A percentile compares a stretch with the other conserved stretches of the same genome.
Evolutionary conservation across 2,797 vertebrate species (phyloP).

Genomic region (Triplophysa yarkandensis): DNA sequence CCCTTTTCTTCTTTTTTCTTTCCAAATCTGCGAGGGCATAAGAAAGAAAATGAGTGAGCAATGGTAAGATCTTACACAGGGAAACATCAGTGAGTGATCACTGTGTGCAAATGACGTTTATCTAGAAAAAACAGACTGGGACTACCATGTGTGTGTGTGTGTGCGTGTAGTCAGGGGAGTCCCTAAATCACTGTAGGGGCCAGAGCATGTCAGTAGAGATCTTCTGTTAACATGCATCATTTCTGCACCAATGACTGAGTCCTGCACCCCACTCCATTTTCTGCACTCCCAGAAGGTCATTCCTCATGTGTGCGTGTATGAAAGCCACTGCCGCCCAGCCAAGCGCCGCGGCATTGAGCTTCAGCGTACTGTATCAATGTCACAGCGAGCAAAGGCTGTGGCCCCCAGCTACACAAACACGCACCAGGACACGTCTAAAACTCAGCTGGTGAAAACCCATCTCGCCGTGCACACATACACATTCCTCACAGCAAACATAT

Average conservation of each 20-base stretch:
- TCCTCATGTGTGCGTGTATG: slow-evolving; percentile 19
- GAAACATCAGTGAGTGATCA: slow-evolving; percentile 13
- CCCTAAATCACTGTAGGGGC: slow-evolving; percentile 32
- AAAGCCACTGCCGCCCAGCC: background rate
- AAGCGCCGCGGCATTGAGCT: background rate
- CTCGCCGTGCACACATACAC: too few relatives aligned
- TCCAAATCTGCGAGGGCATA: slow-evolving; percentile 79
- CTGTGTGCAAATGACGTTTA: slow-evolving; percentile 31
- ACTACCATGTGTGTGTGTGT: background rate
- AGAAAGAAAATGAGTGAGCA: background rate
- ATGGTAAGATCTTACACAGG: slow-evolving; percentile 4
- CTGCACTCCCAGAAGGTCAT: slow-evolving; percentile 9
- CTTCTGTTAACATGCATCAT: slow-evolving; percentile 48
- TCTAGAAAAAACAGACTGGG: slow-evolving; percentile 13
- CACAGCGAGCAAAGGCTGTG: slow-evolving; percentile 25
- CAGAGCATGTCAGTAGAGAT: slow-evolving; percentile 43
- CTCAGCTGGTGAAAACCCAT: background rate
- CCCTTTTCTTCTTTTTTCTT: slow-evolving; percentile 93
- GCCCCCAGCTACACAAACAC: slow-evolving; percentile 18
- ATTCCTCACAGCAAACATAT: too few relatives aligned
- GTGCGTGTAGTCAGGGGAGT: slow-evolving; percentile 7
- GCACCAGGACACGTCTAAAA: background rate
- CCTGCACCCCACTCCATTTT: slow-evolving; percentile 8
- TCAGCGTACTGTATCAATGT: slow-evolving; percentile 26
- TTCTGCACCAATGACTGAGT: slow-evolving; percentile 43